Evolutionary conservation across 2,113 vertebrate species (phyloP), one percentile per base, ranked within the genome.

Genomic region (Canis aureus): DNA sequence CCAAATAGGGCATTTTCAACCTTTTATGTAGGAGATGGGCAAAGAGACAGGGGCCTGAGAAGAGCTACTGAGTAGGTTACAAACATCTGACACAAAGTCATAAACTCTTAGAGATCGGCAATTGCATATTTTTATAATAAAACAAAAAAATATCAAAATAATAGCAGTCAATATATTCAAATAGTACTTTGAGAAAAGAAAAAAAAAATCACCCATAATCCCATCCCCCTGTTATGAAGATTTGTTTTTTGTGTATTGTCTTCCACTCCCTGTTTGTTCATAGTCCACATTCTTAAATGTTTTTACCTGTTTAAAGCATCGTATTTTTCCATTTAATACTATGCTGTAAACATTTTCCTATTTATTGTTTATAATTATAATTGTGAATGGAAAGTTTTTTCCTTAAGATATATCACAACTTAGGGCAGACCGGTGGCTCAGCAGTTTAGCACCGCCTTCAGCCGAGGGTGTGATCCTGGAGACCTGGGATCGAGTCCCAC

Each of bases 301-400:
- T 80, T 88, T 78, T 78, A 87, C 15, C 17, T 86, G 23, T 86
- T 82, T 94, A 89, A 2, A 80, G 88, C 73, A 11, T 83, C 86
- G 2, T 80, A 49, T 71, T 20, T 90, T 88, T 89, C 85, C 12
- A 81, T 59, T 93, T 91, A 91, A 11, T n/a, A 76, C 74, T 90
- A 51, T 3, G 49, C 82, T 17, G 60, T 49, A 67, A 66, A 60
- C 4, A 91, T 88, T 89, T 73, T 85, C 35, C 19, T 64, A 27
- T 66, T 74, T 87, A 85, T 80, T 95, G 17, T 23, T 53, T 35
- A 67, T 76, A 85, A 49, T 88, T 89, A 32, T 82, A 94, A 76
- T n/a, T 86, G 60, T 89, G 85, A 62, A 71, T 55, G 17, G 29
- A 73, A 94, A 89, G 85, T 79, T 71, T 90, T 96, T 95, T 87